These are phyloP conservation scores for Myathropa florea DNA, from an alignment of 2,888 invertebrate species.

Conservation along the genomic window DNA sequence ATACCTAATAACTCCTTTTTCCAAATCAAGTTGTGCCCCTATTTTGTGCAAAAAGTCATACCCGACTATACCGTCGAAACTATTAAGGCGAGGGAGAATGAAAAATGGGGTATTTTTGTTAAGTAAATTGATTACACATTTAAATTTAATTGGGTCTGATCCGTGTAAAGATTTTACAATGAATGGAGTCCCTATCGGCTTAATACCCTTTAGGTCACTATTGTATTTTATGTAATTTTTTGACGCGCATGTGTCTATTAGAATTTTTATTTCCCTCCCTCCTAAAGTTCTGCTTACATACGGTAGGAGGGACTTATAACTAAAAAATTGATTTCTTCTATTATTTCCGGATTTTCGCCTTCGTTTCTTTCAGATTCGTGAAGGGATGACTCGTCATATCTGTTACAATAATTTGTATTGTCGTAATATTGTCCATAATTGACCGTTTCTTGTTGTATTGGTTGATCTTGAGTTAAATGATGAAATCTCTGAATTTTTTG, in stretches of 20 bases:
- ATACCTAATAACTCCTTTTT: constrained; percentile 5
- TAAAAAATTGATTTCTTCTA: constrained; percentile 14
- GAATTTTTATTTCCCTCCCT: constrained; percentile 3
- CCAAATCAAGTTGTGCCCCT: constrained; percentile 15
- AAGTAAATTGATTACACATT: constrained; percentile 3
- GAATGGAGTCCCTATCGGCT: not conserved
- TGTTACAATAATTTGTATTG: not conserved
- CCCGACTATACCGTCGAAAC: constrained; percentile 17
- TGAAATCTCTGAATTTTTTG: not conserved
- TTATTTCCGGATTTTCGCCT: not conserved
- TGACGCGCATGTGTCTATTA: constrained; percentile 1
- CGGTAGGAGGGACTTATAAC: not conserved
- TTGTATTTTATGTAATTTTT: constrained; percentile 5
- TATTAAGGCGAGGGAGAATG: constrained; percentile 22
- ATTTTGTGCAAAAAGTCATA: constrained; percentile 21
- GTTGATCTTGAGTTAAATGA: not conserved
- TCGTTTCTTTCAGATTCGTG: not conserved
- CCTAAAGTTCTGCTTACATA: not conserved
- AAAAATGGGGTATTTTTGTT: constrained; percentile 4
- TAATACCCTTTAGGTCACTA: not conserved
- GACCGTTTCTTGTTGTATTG: not conserved
- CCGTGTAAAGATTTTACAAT: constrained; percentile 10
- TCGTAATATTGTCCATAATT: not conserved
- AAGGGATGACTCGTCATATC: not conserved
- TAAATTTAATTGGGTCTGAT: not conserved